phyloP scores from a whole-genome alignment of 2,113 vertebrate species.

The Oryctolagus cuniculus region mOryCun1.1 NC_091432.1:171012501-171013000 shows the following conservation, averaged over 20 bases:
- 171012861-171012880: conserved; percentile 92
- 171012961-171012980: conserved; percentile 90
- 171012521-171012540: conserved; percentile 74
- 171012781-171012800: conserved; percentile 96
- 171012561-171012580: conserved; percentile 87
- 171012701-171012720: conserved; percentile 89
- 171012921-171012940: conserved; percentile 89
- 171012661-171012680: conserved; percentile 86
- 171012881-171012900: conserved; percentile 92
- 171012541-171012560: conserved; percentile 79
- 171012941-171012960: conserved; percentile 89
- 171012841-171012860: conserved; percentile 87
- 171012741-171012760: conserved; percentile 96
- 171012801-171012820: conserved; percentile 85
- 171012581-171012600: conserved; percentile 86
- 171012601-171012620: conserved; percentile 86
- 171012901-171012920: conserved; percentile 90
- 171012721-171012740: conserved; percentile 92
- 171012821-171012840: conserved; percentile 87
- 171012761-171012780: conserved; percentile 99
- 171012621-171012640: conserved; percentile 88
- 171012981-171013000: conserved; percentile 91
- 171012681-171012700: conserved; percentile 87
- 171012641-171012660: conserved; percentile 87
- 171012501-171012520: conserved; percentile 74